These are phyloP conservation scores for Onychostruthus taczanowskii DNA, from an alignment of 2,113 vertebrate species.

Conservation along the genomic window DNA sequence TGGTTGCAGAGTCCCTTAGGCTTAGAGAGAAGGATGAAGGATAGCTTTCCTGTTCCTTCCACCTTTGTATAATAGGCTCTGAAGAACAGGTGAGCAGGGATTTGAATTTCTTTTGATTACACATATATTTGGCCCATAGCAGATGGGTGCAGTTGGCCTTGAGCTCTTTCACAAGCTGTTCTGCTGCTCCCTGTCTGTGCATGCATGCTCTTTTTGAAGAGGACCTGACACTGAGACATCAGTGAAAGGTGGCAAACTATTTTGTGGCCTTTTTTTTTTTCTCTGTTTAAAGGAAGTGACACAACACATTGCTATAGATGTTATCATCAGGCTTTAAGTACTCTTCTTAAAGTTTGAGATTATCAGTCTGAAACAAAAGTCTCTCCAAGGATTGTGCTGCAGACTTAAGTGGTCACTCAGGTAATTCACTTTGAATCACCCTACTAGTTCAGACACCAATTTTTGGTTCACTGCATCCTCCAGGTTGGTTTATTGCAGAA, in stretches of 20 bases:
- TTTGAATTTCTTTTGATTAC: background rate
- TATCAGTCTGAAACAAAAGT: background rate
- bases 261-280: background rate
- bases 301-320: background rate
- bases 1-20: background rate
- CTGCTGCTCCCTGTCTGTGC: background rate
- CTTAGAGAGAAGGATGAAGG: background rate
- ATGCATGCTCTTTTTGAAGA: background rate
- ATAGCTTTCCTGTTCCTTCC: background rate
- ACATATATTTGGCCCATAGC: background rate
- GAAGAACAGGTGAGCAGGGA: background rate
- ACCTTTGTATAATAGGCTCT: background rate
- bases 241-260: background rate
- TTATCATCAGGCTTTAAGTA: background rate
- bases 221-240: background rate
- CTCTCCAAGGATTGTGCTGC: background rate
- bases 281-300: background rate
- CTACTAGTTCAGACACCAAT: accelerated
- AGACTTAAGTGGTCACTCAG: background rate
- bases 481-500: background rate
- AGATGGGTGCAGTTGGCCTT: background rate
- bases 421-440: background rate
- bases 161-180: background rate
- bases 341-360: background rate
- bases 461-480: background rate